Conservation (phyloP, 2,797 vertebrate species). For the Coregonus ussuriensis region DNA sequence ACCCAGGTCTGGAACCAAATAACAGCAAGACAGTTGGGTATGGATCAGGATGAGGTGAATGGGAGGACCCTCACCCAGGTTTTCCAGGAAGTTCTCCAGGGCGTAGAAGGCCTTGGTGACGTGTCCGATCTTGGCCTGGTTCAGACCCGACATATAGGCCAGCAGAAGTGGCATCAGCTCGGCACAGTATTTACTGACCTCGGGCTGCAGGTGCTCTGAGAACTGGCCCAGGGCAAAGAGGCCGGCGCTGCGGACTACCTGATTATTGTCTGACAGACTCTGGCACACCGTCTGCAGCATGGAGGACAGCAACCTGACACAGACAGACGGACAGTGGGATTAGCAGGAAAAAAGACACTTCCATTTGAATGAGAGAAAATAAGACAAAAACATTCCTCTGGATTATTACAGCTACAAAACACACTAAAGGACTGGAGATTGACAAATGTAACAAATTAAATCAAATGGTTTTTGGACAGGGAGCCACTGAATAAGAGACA, state of each 20-base stretch:
- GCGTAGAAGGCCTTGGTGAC: constrained; percentile 90
- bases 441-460: not conserved
- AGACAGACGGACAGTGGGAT: constrained; percentile 14
- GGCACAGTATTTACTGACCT: constrained; percentile 82
- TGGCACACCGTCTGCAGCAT: constrained; percentile 84
- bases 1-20: not conserved
- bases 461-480: not conserved
- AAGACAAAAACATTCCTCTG: not conserved
- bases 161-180: constrained; percentile 88
- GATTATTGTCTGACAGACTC: constrained; percentile 80
- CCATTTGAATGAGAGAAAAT: not conserved
- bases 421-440: not conserved
- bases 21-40: not conserved
- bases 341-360: too few relatives aligned
- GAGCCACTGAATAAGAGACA: not conserved
- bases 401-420: too few relatives aligned
- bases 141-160: constrained; percentile 82
- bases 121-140: constrained; percentile 77
- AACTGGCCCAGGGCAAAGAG: constrained; percentile 91
- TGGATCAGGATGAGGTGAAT: not conserved
- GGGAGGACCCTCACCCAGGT: constrained; percentile 76
- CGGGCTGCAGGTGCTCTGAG: constrained; percentile 90
- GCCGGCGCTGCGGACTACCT: constrained; percentile 84
- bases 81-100: constrained; percentile 91
- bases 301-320: constrained; percentile 79